Evolutionary conservation across 2,797 vertebrate species (phyloP).

Genomic region (Cyprinodon diabolis): DNA sequence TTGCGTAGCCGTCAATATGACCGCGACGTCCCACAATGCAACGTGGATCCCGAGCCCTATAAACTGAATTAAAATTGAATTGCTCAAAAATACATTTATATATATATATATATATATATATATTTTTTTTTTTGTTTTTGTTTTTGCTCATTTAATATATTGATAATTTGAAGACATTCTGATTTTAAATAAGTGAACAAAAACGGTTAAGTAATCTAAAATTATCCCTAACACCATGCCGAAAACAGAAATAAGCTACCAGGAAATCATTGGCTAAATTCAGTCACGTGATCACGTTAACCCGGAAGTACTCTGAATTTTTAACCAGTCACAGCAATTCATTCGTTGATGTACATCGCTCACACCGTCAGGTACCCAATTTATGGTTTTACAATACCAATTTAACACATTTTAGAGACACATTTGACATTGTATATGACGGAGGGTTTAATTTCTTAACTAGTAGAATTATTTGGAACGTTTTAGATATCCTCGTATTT

Average conservation of each 20-base stretch:
- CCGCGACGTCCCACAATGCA: no score
- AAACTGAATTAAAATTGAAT: no score
- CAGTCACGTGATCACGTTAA: slow-evolving; percentile 59
- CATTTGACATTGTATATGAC: neutral
- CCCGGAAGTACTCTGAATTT: slow-evolving; percentile 75
- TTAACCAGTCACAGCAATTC: slow-evolving; percentile 76
- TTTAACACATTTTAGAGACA: slow-evolving; percentile 2
- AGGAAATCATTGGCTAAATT: slow-evolving; percentile 29
- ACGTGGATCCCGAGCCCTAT: no score
- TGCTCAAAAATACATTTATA: no score
- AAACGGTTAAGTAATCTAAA: neutral
- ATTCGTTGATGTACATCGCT: slow-evolving; percentile 63
- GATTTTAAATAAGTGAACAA: neutral
- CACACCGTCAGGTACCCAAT: slow-evolving; percentile 77
- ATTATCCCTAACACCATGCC: no score
- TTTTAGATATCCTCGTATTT: neutral
- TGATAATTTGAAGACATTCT: neutral
- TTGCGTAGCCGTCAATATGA: no score
- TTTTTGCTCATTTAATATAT: neutral
- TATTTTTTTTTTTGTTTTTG: no score
- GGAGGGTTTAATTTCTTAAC: neutral
- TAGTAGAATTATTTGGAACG: neutral
- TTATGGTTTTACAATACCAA: slow-evolving; percentile 29
- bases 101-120: no score
- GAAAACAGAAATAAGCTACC: neutral